Conservation (phyloP, 2,797 vertebrate species). For the Urocyon cinereoargenteus region DNA sequence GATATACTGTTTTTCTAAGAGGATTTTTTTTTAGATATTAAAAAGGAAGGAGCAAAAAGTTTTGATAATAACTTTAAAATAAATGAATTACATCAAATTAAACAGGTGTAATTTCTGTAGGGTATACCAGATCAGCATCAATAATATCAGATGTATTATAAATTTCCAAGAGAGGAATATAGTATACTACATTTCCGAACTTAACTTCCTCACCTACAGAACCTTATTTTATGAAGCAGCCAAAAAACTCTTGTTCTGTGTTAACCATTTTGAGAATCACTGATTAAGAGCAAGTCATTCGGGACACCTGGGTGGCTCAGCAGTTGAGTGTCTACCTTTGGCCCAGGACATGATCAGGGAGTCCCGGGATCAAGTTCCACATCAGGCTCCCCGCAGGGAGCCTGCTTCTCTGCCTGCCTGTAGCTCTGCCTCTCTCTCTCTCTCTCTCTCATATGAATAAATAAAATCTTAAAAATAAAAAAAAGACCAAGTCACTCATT, state of each 20-base stretch:
- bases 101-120: neutral
- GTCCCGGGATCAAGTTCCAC: too few relatives aligned
- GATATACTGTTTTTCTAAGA: neutral
- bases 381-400: too few relatives aligned
- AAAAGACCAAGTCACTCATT: too few relatives aligned
- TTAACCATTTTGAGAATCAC: neutral
- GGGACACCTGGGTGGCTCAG: too few relatives aligned
- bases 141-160: neutral
- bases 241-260: neutral
- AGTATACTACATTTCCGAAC: neutral
- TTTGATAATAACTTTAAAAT: constrained; percentile 20
- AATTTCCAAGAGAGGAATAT: neutral
- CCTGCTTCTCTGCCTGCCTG: too few relatives aligned
- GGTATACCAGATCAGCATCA: neutral
- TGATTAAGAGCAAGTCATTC: neutral
- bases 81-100: neutral
- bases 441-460: too few relatives aligned
- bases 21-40: neutral
- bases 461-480: too few relatives aligned
- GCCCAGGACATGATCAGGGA: too few relatives aligned
- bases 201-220: neutral
- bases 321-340: too few relatives aligned
- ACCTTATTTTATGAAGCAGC: neutral
- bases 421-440: too few relatives aligned
- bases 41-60: neutral